Conservation (phyloP, 2,797 vertebrate genomes). For the Amniataba percoides region DNA sequence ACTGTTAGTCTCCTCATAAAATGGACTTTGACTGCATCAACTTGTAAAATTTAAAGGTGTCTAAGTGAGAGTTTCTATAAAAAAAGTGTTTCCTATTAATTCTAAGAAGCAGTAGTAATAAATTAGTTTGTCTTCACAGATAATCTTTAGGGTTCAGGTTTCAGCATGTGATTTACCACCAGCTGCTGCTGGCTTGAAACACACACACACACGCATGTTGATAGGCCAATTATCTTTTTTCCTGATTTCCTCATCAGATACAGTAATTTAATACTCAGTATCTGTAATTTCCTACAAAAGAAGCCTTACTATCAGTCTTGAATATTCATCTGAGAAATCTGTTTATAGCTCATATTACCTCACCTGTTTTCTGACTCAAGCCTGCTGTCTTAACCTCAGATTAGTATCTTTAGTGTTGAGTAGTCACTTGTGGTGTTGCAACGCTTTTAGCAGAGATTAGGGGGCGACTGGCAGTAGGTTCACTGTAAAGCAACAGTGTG, state of each 20-base stretch:
- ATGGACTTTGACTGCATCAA: conserved; percentile 23
- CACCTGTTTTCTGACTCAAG: not conserved
- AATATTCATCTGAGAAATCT: conserved; percentile 1
- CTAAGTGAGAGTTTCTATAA: conserved; percentile 36
- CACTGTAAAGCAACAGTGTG: conserved; percentile 23
- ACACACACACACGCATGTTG: not conserved
- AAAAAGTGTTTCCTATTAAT: conserved; percentile 56
- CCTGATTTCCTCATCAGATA: not conserved
- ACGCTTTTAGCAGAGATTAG: conserved; percentile 34
- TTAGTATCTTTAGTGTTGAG: conserved; percentile 19
- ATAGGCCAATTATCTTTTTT: not conserved
- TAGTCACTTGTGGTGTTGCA: conserved; percentile 27
- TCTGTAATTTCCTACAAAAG: conserved; percentile 1
- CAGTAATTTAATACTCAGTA: not conserved
- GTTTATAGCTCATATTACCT: not conserved
- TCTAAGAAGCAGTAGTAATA: conserved; percentile 36
- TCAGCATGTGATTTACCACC: conserved; percentile 28
- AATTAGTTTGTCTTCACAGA: conserved; percentile 41
- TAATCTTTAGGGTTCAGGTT: conserved; percentile 8
- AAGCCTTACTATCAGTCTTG: not conserved
- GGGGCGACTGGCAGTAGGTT: conserved; percentile 13
- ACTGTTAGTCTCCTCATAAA: conserved; percentile 38
- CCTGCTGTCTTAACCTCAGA: conserved; percentile 11
- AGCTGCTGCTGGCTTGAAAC: not conserved
- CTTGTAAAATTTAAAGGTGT: conserved; percentile 50